These are phyloP conservation scores for Alectura lathami DNA, from an alignment of 2,113 vertebrate genomes.

Conservation along the genomic window DNA sequence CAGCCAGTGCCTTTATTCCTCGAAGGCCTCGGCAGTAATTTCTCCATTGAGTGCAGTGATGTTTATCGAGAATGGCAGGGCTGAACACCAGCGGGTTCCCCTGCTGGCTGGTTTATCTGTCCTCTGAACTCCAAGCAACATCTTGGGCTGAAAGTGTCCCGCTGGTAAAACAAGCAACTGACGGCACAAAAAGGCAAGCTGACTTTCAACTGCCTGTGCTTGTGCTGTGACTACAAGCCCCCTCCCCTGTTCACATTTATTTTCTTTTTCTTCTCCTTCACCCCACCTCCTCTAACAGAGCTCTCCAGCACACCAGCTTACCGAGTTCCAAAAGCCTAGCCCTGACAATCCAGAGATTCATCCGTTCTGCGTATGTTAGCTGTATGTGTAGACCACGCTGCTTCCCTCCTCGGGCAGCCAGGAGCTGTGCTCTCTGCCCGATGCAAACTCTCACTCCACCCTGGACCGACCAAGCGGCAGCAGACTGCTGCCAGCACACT, in stretches of 20 bases:
- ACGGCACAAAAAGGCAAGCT: neutral
- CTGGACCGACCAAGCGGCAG: neutral
- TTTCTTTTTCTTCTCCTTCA: neutral
- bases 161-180: conserved; percentile 14
- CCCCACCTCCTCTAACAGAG: neutral
- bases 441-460: conserved; percentile 20
- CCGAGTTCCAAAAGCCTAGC: neutral
- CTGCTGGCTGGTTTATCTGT: neutral
- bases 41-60: conserved; percentile 17
- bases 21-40: conserved; percentile 32
- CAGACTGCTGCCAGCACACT: neutral
- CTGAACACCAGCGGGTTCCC: conserved; percentile 30
- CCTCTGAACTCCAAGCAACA: neutral
- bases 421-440: neutral
- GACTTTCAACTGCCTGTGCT: neutral
- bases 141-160: neutral
- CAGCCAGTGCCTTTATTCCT: neutral
- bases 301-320: neutral
- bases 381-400: neutral
- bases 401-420: neutral
- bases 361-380: neutral
- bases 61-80: conserved; percentile 24
- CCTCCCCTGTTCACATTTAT: neutral
- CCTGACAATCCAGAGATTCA: neutral
- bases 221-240: neutral